These are phyloP conservation scores for Empis stercorea DNA, from an alignment of 2,888 invertebrate genomes.

Conservation along the genomic window DNA sequence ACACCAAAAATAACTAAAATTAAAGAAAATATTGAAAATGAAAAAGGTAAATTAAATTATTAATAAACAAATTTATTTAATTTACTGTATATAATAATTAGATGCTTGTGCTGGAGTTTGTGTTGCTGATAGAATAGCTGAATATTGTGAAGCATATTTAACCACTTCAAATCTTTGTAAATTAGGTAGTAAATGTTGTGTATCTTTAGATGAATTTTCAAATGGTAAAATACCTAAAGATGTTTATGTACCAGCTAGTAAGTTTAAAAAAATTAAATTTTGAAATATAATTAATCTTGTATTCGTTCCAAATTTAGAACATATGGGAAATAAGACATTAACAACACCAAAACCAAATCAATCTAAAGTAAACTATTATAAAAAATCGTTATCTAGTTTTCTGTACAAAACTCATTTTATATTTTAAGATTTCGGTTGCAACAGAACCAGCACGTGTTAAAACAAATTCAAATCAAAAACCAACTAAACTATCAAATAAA, in stretches of 20 bases:
- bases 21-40: conserved; percentile 21
- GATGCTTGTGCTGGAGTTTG: conserved; percentile 65
- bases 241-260: conserved; percentile 55
- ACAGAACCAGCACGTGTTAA: conserved; percentile 20
- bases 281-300: conserved; percentile 12
- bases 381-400: no score
- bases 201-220: conserved; percentile 58
- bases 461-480: conserved; percentile 11
- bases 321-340: conserved; percentile 22
- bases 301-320: conserved; percentile 21
- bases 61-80: conserved; percentile 4
- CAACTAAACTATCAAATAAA: conserved; percentile 21
- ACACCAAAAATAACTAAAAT: conserved; percentile 22
- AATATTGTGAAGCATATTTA: conserved; percentile 77
- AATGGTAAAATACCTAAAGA: conserved; percentile 54
- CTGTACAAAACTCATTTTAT: no score
- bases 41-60: conserved; percentile 12
- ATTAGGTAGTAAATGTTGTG: conserved; percentile 66
- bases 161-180: conserved; percentile 61
- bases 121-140: conserved; percentile 65
- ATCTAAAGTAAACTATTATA: conserved; percentile 10
- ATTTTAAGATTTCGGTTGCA: conserved; percentile 7
- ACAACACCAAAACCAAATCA: conserved; percentile 34
- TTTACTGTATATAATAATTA: conserved; percentile 1
- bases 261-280: conserved; percentile 11